A percentile compares a stretch with the other conserved stretches of the same genome.
Evolutionary conservation across 1,140 invertebrate genomes (phyloP).

Genomic region (Lasioglossum baleicum): DNA sequence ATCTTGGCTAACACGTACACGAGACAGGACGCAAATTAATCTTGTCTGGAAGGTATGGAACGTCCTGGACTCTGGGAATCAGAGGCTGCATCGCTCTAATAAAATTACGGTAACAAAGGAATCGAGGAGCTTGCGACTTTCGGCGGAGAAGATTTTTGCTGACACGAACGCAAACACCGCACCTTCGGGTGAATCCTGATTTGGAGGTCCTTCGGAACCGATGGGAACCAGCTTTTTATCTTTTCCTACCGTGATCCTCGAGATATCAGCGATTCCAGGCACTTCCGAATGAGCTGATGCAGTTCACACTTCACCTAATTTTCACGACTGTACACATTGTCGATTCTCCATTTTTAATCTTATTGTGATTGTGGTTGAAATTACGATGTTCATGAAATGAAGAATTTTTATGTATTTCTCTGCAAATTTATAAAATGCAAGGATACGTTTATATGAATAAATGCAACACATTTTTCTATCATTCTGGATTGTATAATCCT

Average conservation of each 20-base stretch:
- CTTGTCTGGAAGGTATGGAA: background rate
- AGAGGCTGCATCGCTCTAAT: background rate
- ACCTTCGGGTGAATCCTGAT: background rate
- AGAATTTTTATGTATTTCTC: too few species aligned
- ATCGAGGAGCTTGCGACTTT: background rate
- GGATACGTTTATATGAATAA: too few species aligned
- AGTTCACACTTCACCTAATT: too few species aligned
- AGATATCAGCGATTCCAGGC: background rate
- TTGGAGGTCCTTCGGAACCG: background rate
- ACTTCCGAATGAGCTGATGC: too few species aligned
- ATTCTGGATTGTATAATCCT: too few species aligned
- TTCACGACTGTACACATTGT: too few species aligned
- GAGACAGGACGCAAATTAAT: slow-evolving; percentile 23
- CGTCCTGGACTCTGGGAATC: background rate
- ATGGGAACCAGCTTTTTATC: background rate
- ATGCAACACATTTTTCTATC: too few species aligned
- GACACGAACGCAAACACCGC: slow-evolving; percentile 3
- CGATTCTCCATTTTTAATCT: too few species aligned
- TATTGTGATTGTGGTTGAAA: too few species aligned
- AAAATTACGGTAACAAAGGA: background rate
- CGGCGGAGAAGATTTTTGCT: background rate
- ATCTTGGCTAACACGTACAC: background rate
- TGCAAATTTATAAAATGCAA: too few species aligned
- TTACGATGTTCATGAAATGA: too few species aligned
- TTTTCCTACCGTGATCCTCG: background rate